Conservation (phyloP, 2,888 invertebrate species). For the Brachypterus glaber region DNA sequence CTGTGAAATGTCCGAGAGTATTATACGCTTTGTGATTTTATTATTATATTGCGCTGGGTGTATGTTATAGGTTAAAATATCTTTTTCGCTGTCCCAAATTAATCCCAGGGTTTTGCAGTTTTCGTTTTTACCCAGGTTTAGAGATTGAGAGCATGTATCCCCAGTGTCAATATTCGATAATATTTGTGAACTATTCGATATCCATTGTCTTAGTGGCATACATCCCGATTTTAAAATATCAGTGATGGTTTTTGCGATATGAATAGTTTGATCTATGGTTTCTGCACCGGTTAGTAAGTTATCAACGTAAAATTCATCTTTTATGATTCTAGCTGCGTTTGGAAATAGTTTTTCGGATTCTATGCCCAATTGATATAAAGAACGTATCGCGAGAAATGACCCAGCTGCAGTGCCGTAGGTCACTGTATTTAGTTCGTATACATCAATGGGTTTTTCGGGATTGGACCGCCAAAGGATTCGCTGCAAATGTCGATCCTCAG, state of each 20-base stretch:
- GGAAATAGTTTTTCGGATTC: conserved; percentile 6
- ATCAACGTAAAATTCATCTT: conserved; percentile 10
- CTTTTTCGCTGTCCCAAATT: conserved; percentile 6
- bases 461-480: conserved; percentile 12
- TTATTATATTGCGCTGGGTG: too few relatives aligned
- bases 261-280: background rate
- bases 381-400: conserved; percentile 14
- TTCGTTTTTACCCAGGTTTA: background rate
- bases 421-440: conserved; percentile 12
- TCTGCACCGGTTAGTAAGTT: conserved; percentile 7
- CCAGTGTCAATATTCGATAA: conserved; percentile 3
- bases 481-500: conserved; percentile 5
- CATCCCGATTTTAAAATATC: background rate
- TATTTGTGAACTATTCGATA: conserved; percentile 3
- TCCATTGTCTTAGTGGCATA: conserved; percentile 4
- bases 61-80: too few relatives aligned
- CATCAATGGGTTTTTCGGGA: conserved; percentile 6
- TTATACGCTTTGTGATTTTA: background rate
- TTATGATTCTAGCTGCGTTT: conserved; percentile 3
- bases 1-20: conserved; percentile 12
- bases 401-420: conserved; percentile 15
- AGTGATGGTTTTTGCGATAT: background rate
- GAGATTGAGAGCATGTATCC: background rate
- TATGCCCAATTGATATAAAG: conserved; percentile 9
- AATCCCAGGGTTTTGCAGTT: conserved; percentile 7